These are phyloP conservation scores for Eurystomus gularis DNA, from an alignment of 2,113 vertebrate species.

Conservation along the genomic window DNA sequence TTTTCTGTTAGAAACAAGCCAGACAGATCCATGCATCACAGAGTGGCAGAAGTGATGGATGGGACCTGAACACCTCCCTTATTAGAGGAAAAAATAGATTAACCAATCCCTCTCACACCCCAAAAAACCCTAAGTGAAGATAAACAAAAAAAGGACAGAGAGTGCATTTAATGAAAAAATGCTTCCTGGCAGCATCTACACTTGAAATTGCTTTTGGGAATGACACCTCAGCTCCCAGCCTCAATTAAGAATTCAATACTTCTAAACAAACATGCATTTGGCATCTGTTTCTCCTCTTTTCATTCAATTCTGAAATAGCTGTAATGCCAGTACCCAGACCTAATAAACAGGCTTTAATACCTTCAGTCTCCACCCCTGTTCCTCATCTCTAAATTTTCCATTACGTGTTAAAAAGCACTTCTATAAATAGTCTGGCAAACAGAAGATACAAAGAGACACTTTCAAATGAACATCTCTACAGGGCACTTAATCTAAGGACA, in stretches of 20 bases:
- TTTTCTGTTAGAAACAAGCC: background rate
- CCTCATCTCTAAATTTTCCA: background rate
- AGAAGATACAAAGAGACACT: background rate
- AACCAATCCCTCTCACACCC: background rate
- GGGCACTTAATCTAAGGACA: background rate
- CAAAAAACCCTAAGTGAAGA: background rate
- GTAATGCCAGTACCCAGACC: background rate
- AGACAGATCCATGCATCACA: background rate
- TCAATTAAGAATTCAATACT: background rate
- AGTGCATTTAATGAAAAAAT: background rate
- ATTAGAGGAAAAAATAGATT: background rate
- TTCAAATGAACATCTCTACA: background rate
- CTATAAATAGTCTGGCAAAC: background rate
- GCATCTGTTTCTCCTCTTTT: background rate
- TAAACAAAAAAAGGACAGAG: background rate
- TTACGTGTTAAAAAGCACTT: background rate
- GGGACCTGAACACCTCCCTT: background rate
- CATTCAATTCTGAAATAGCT: background rate
- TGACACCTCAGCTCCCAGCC: background rate
- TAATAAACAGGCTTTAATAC: background rate
- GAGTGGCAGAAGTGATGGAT: background rate
- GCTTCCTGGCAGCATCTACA: background rate
- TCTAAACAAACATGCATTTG: conserved; percentile 12
- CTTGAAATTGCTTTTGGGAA: conserved; percentile 5
- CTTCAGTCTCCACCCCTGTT: background rate